Conservation (phyloP, 2,888 invertebrate species). For the Syrphus vitripennis region DNA sequence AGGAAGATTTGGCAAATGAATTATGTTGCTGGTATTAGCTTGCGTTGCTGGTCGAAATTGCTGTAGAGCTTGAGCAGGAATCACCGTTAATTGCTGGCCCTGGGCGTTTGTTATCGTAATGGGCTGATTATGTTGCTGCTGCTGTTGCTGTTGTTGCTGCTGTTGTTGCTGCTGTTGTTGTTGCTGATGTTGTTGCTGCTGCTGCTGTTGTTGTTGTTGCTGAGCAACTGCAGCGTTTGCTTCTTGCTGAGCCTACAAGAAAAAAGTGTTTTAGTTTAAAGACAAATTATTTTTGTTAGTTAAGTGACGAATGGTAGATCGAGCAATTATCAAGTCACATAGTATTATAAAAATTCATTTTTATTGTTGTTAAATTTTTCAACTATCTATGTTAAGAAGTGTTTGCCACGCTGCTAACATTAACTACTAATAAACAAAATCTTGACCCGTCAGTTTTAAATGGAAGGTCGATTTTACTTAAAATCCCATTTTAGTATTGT, state of each 20-base stretch:
- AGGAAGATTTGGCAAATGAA: constrained; percentile 79
- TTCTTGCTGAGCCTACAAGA: constrained; percentile 40
- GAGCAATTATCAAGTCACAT: too few relatives aligned
- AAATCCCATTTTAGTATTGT: too few relatives aligned
- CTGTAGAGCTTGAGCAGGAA: constrained; percentile 86
- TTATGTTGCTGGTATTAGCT: constrained; percentile 74
- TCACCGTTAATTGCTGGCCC: constrained; percentile 92
- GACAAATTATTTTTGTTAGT: background rate
- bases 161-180: constrained; percentile 73
- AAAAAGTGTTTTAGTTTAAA: background rate
- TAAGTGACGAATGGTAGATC: background rate
- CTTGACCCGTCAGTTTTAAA: too few relatives aligned
- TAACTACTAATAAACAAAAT: too few relatives aligned
- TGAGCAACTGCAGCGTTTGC: constrained; percentile 37
- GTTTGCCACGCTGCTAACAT: too few relatives aligned
- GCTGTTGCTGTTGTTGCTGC: constrained; percentile 77
- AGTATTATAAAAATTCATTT: too few relatives aligned
- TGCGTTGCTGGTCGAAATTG: constrained; percentile 77
- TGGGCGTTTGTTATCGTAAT: constrained; percentile 88
- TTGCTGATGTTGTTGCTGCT: constrained; percentile 77
- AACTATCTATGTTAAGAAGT: too few relatives aligned
- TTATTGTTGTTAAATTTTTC: too few relatives aligned
- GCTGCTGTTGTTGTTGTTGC: constrained; percentile 39
- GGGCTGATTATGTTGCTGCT: constrained; percentile 81
- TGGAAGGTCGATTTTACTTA: too few relatives aligned